These are phyloP conservation scores for Labrus mixtus DNA, from an alignment of 2,113 vertebrate genomes.

Conservation along the genomic window DNA sequence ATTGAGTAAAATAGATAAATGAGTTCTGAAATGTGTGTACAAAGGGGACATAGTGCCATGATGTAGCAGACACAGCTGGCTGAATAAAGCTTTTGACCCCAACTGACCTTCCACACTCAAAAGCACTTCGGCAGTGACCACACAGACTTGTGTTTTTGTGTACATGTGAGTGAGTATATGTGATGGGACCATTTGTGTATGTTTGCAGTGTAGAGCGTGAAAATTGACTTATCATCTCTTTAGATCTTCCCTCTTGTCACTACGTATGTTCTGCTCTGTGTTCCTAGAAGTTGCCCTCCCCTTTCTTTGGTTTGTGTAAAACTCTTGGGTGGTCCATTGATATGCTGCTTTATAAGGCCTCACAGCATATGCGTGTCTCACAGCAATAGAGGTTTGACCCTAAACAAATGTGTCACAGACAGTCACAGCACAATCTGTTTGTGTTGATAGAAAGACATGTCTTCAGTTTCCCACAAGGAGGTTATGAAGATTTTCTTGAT, in stretches of 20 bases:
- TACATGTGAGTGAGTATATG: constrained; percentile 13
- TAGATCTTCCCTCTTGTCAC: constrained; percentile 62
- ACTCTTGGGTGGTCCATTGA: constrained; percentile 84
- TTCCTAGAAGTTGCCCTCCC: constrained; percentile 33
- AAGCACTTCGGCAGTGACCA: constrained; percentile 22
- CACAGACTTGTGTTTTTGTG: background rate
- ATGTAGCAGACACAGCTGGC: constrained; percentile 77
- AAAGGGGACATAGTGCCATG: constrained; percentile 4
- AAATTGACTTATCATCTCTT: constrained; percentile 63
- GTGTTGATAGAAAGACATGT: constrained; percentile 46
- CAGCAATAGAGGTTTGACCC: constrained; percentile 64
- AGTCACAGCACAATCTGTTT: constrained; percentile 54
- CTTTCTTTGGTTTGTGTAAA: constrained; percentile 67
- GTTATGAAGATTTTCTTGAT: constrained; percentile 28
- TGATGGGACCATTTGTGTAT: constrained; percentile 57
- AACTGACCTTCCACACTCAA: constrained; percentile 45
- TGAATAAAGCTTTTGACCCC: constrained; percentile 63
- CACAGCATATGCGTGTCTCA: constrained; percentile 65
- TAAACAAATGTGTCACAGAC: constrained; percentile 75
- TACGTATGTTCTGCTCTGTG: constrained; percentile 45
- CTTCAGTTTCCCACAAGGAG: constrained; percentile 50
- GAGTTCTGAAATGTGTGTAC: background rate
- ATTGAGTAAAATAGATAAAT: constrained; percentile 12
- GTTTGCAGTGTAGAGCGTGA: constrained; percentile 59
- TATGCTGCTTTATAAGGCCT: constrained; percentile 68